Evolutionary conservation across 2,797 vertebrate species (phyloP).

Genomic region (Ctenopoma kingsleyae): DNA sequence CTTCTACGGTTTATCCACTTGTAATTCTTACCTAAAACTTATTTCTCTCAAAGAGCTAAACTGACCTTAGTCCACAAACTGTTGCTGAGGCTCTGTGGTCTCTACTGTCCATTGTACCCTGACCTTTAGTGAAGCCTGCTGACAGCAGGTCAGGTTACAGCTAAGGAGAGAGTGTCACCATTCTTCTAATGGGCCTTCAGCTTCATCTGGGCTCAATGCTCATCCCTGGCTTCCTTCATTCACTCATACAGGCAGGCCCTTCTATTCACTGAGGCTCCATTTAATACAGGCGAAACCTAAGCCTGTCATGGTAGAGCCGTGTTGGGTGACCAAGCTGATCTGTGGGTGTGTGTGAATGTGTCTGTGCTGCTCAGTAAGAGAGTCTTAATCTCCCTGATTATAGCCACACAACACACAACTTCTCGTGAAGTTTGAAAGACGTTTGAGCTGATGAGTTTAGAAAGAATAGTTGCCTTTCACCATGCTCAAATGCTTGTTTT

Average conservation of each 20-base stretch:
- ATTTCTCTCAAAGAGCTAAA: constrained; percentile 1
- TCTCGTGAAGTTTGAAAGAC: constrained; percentile 23
- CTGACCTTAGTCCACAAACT: constrained; percentile 34
- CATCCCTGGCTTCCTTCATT: constrained; percentile 80
- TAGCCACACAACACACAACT: constrained; percentile 21
- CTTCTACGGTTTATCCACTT: not conserved
- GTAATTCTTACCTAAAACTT: not conserved
- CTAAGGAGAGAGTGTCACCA: constrained; percentile 81
- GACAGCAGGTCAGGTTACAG: constrained; percentile 76
- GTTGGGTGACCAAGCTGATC: constrained; percentile 77
- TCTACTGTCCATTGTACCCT: constrained; percentile 68
- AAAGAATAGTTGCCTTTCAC: constrained; percentile 33
- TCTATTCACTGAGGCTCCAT: constrained; percentile 83
- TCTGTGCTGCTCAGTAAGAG: constrained; percentile 28
- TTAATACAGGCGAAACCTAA: constrained; percentile 85
- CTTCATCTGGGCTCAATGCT: constrained; percentile 72
- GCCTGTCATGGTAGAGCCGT: constrained; percentile 74
- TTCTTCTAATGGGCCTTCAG: constrained; percentile 79
- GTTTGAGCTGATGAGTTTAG: not conserved
- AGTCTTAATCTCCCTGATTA: constrained; percentile 58
- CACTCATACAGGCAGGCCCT: constrained; percentile 63
- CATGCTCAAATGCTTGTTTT: not conserved
- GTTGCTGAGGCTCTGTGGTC: constrained; percentile 24
- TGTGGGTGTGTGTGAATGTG: constrained; percentile 50
- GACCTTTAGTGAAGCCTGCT: constrained; percentile 74